Evolutionary conservation across 2,888 invertebrate species (phyloP), one percentile per base, ranked within the genome.

Genomic region (Andrena trimmerana): DNA sequence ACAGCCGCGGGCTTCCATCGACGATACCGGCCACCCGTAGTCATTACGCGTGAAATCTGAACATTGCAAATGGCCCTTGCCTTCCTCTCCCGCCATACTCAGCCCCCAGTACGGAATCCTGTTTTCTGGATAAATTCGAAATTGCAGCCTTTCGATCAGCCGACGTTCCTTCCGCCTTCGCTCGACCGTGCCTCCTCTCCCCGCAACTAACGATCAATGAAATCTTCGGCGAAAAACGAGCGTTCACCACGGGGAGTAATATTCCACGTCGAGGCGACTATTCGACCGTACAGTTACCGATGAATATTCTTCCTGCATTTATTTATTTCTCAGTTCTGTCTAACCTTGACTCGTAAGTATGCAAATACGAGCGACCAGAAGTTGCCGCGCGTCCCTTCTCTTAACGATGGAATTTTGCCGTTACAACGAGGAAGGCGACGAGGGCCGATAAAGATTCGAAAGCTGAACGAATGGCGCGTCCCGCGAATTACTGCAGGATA

Each of bases 1-100:
- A 6, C n/a, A 13, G 16, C 33, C 66, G 29, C 8, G 54, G 81
- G 29, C 71, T 48, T 6, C 20, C 20, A 20, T 42, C 78, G 36
- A 10, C 31, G 63, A 42, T 31, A 27, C 24, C 42, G 20, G 8
- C 29, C 27, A 13, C 52, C 67, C 54, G 36, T 29, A 16, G 50
- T 75, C 57, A 82, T 82, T 80, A 71, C 81, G 74, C 75, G 81
- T 81, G 75, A 82, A 71, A 80, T 82, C 62, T 16, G 54, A 70
- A 81, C 75, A 48, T 54, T 82, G 81, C 36, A 66, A 73, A 74
- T 74, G 67, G 54, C 69, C 36, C 50, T 3, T 68, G 33, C 24
- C 36, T 50, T 8, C 29, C n/a, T 4, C 13, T 2, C 0, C 0
- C 2, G 1, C 10, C 10, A 8, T 29, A 2, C 5, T 8, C 29